Percentiles rank a stretch among this genome's conserved stretches.
These are phyloP conservation scores for Esox masquinongy DNA, from an alignment of 2,797 vertebrate species.

Conservation along the genomic window DNA sequence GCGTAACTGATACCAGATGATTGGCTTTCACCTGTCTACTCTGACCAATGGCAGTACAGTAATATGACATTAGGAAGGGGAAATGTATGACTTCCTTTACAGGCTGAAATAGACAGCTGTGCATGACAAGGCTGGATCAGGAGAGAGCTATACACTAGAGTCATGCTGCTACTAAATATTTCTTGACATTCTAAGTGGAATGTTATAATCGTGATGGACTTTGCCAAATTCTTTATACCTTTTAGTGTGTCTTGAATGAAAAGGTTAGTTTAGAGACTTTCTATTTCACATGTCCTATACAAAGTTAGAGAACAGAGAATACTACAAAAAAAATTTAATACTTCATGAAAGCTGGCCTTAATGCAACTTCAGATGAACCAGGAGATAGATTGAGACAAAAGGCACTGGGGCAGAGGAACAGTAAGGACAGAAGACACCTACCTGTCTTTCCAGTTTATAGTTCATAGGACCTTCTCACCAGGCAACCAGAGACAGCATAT, in stretches of 20 bases:
- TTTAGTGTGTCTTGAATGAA: background rate
- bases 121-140: background rate
- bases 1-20: slow-evolving; percentile 57
- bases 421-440: background rate
- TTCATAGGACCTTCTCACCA: background rate
- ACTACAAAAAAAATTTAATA: background rate
- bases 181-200: background rate
- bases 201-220: background rate
- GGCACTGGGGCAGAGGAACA: slow-evolving; percentile 25
- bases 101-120: background rate
- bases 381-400: background rate
- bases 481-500: background rate
- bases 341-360: background rate
- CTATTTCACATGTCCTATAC: background rate
- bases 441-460: background rate
- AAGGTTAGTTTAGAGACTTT: background rate
- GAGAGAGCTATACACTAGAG: background rate
- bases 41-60: slow-evolving; percentile 37
- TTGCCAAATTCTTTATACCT: too few relatives aligned
- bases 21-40: slow-evolving; percentile 53
- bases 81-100: slow-evolving; percentile 21
- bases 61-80: slow-evolving; percentile 56
- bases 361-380: background rate
- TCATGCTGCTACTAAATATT: background rate
- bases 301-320: background rate